phyloP scores from a whole-genome alignment of 2,888 invertebrate genomes.

The Drosophila nr. perissopoda region DNA sequence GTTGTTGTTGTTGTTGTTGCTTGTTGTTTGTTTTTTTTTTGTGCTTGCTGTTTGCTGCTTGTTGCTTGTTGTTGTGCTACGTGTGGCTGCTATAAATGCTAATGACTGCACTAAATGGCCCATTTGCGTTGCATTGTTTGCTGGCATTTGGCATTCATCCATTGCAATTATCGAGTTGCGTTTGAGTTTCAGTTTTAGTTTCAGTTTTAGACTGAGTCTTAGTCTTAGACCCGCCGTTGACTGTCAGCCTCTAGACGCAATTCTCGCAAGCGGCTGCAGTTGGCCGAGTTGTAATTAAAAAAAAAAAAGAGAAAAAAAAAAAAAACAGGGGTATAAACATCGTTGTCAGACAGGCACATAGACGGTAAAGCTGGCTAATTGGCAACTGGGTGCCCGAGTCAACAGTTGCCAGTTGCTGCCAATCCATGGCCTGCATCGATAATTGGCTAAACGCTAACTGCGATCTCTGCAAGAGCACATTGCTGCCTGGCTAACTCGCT shows the following conservation, averaged over 20 bases:
- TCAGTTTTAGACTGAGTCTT: constrained; percentile 14
- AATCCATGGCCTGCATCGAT: constrained; percentile 57
- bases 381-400: constrained; percentile 66
- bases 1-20: constrained; percentile 28
- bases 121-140: constrained; percentile 67
- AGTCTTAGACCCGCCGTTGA: background rate
- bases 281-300: constrained; percentile 65
- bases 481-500: background rate
- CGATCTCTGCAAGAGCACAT: background rate
- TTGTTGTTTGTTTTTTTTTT: constrained; percentile 12
- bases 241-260: constrained; percentile 33
- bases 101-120: constrained; percentile 74
- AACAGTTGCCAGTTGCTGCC: constrained; percentile 39
- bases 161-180: constrained; percentile 60
- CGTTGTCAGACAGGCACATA: constrained; percentile 1
- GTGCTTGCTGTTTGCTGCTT: background rate
- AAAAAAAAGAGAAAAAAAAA: constrained; percentile 4
- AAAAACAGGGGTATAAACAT: background rate
- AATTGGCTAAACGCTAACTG: constrained; percentile 45
- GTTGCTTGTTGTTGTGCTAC: constrained; percentile 29
- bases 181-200: constrained; percentile 14
- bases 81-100: constrained; percentile 73
- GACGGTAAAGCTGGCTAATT: constrained; percentile 56
- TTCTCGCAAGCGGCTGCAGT: constrained; percentile 28
- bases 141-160: constrained; percentile 69